phyloP scores from a whole-genome alignment of 2,888 invertebrate genomes.

The Priocnemis perturbator region DNA sequence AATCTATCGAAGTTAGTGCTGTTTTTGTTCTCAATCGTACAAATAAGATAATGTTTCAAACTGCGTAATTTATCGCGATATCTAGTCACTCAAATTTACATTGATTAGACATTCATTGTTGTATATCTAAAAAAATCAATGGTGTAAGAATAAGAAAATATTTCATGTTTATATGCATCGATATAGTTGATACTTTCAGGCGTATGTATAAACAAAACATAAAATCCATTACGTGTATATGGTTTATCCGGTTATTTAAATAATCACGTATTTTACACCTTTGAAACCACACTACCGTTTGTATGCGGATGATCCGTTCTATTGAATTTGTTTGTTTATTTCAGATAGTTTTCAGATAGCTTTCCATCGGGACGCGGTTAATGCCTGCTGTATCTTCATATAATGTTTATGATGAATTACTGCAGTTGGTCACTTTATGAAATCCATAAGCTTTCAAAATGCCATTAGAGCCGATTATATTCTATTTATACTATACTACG shows the following conservation, averaged over 20 bases:
- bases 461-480: slow-evolving; percentile 53
- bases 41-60: no score
- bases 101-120: slow-evolving; percentile 47
- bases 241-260: slow-evolving; percentile 41
- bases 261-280: slow-evolving; percentile 66
- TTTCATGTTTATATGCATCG: slow-evolving; percentile 34
- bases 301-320: slow-evolving; percentile 56
- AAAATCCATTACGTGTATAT: slow-evolving; percentile 40
- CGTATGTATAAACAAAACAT: slow-evolving; percentile 25
- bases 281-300: slow-evolving; percentile 60
- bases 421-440: slow-evolving; percentile 61
- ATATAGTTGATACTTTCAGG: slow-evolving; percentile 55
- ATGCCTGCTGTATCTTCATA: slow-evolving; percentile 72
- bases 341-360: slow-evolving; percentile 75
- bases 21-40: no score
- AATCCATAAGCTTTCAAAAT: slow-evolving; percentile 51
- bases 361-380: slow-evolving; percentile 73
- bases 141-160: slow-evolving; percentile 66
- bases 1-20: no score
- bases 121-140: slow-evolving; percentile 62
- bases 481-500: slow-evolving; percentile 55
- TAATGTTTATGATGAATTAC: slow-evolving; percentile 57
- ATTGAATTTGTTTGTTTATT: slow-evolving; percentile 73
- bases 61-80: no score
- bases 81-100: slow-evolving; percentile 46